Evolutionary conservation across 2,797 vertebrate genomes (phyloP).

Genomic region (Falco naumanni): DNA sequence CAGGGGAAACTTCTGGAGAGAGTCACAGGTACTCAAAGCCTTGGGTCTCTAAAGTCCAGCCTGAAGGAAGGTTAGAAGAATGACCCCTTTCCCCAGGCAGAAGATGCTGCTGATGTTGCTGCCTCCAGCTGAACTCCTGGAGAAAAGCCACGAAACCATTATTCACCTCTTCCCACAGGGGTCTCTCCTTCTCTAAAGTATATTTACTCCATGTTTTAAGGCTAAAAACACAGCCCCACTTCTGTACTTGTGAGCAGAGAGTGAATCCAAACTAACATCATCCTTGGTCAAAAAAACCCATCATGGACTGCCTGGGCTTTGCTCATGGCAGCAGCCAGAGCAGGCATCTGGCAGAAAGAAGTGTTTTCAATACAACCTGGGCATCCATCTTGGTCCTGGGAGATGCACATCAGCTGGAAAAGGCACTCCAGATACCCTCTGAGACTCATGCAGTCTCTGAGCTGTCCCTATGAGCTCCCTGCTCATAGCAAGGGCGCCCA

Average conservation of each 20-base stretch:
- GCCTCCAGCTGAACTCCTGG: neutral
- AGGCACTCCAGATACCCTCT: neutral
- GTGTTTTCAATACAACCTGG: neutral
- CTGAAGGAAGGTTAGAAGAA: neutral
- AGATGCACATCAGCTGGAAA: neutral
- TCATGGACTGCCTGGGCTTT: neutral
- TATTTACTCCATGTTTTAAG: neutral
- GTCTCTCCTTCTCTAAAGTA: neutral
- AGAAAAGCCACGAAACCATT: neutral
- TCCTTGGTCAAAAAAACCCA: neutral
- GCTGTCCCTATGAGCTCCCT: neutral
- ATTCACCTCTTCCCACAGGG: neutral
- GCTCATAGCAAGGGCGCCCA: neutral
- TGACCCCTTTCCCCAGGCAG: fast-evolving
- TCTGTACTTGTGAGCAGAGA: neutral
- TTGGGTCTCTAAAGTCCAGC: neutral
- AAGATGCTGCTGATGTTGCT: neutral
- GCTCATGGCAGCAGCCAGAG: neutral
- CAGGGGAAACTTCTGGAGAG: neutral
- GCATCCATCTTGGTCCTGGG: neutral
- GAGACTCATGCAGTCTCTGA: neutral
- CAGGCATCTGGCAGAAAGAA: neutral
- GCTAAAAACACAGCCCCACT: neutral
- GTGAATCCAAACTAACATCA: neutral
- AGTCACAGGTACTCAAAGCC: neutral